Base-by-base conservation (phyloP, 2,888 invertebrate genomes). In the Xestoiulus laeticollis region DNA sequence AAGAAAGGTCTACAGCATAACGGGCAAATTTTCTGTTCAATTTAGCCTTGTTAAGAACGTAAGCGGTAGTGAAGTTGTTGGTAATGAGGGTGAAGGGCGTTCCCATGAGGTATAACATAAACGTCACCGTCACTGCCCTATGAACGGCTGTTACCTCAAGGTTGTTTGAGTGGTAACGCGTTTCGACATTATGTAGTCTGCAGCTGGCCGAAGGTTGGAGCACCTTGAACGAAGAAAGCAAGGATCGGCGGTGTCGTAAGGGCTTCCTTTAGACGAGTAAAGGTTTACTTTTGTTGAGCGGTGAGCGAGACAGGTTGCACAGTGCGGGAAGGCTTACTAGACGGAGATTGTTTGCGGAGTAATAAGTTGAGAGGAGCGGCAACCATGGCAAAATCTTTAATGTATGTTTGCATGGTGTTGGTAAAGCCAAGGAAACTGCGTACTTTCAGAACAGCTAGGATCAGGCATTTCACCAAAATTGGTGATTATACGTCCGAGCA, bases 121-220 rank as follows among this genome's bases (percentile, higher is more conserved):
- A 88, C 53, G 85, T 87, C 0, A 30, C 85, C 2, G 88, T 88
- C 0, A 88, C 6, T 0, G 87, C 84, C 88, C 88, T 87, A 12
- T 88, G 87, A 1, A 88, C 85, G 0, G 53, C 87, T 0, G 85
- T 30, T 5, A 83, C 83, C 16, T 87, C 85, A 1, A 88, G 33
- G 16, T 87, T 78, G 32, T 88, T 88, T 14, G 32, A 59, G 22
- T 88, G 87, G 32, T 38, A 30, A 1, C 43, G 44, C 0, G 14
- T 32, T 8, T 88, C 53, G 12, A 85, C 38, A 32, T 88, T 44
- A 8, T 48, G 14, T 8, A 88, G 26, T 1, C 43, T 19, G 6
- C 6, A 6, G 6, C 6, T 38, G 33, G 6, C 33, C 86, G 4
- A n/a, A 19, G 0, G 86, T 86, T 5, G 86, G 86, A 14, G 53